phyloP scores from a whole-genome alignment of 2,888 invertebrate genomes.

The Andricus quercusramuli region DNA sequence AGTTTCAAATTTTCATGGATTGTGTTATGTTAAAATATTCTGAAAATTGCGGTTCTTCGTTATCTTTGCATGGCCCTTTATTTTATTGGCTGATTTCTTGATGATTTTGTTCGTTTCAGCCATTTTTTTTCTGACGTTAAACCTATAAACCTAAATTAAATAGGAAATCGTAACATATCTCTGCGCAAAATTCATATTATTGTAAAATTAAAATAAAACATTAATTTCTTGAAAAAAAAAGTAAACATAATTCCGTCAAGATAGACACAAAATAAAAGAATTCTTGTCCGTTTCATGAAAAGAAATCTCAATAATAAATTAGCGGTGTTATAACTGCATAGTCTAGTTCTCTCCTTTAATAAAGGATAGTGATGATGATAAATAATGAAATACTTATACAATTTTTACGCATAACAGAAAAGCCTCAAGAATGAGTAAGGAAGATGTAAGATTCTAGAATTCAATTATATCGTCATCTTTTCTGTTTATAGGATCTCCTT shows the following conservation, averaged over 20 bases:
- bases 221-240: neutral
- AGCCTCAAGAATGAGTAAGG: neutral
- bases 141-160: neutral
- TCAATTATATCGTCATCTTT: constrained; percentile 85
- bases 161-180: neutral
- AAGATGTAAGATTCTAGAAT: constrained; percentile 78
- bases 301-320: neutral
- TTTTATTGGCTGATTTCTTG: too few species aligned
- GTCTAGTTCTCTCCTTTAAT: neutral
- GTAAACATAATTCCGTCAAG: neutral
- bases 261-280: neutral
- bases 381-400: neutral
- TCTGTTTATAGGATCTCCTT: constrained; percentile 88
- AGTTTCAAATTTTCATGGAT: too few species aligned
- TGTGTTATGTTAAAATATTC: too few species aligned
- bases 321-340: neutral
- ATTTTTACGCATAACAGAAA: neutral
- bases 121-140: too few species aligned
- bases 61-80: too few species aligned
- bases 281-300: neutral
- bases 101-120: too few species aligned
- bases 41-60: too few species aligned
- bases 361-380: neutral
- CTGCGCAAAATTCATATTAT: neutral
- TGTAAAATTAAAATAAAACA: neutral